Evolutionary conservation across 2,888 invertebrate species (phyloP).

Genomic region (Conchocele bisecta): DNA sequence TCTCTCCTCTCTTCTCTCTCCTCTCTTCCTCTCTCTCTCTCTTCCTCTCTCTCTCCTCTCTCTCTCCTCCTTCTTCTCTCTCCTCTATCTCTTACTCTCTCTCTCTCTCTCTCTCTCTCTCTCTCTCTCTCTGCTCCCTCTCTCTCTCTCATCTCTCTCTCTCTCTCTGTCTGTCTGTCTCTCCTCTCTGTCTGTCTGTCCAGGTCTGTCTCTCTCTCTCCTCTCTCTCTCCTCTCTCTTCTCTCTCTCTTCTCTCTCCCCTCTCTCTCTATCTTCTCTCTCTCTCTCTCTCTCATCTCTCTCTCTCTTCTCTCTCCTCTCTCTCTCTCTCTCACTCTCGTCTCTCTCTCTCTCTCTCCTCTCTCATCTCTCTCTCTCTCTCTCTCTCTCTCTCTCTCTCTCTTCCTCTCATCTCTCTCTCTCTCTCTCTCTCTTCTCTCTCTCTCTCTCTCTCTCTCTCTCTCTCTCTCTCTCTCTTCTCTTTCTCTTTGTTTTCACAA

Average conservation of each 20-base stretch:
- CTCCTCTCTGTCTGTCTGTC: too few relatives aligned
- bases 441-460: not conserved
- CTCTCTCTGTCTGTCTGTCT: constrained; percentile 16
- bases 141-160: constrained; percentile 8
- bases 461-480: not conserved
- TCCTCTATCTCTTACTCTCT: not conserved
- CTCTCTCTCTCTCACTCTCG: not conserved
- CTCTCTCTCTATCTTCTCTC: too few relatives aligned
- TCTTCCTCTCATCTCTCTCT: not conserved
- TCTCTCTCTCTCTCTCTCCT: not conserved
- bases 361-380: not conserved
- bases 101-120: constrained; percentile 12
- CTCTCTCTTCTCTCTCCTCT: not conserved
- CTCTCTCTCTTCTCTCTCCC: not conserved
- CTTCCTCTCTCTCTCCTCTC: not conserved
- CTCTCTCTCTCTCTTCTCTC: not conserved
- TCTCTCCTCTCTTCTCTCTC: not conserved
- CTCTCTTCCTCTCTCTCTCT: not conserved
- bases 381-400: not conserved
- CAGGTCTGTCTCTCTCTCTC: constrained; percentile 12
- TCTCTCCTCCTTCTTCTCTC: not conserved
- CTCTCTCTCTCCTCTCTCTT: constrained; percentile 1
- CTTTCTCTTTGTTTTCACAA: constrained; percentile 23
- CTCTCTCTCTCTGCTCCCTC: constrained; percentile 1
- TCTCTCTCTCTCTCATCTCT: not conserved